phyloP scores from a whole-genome alignment of 2,797 vertebrate genomes.

The Thamnophis elegans region DNA sequence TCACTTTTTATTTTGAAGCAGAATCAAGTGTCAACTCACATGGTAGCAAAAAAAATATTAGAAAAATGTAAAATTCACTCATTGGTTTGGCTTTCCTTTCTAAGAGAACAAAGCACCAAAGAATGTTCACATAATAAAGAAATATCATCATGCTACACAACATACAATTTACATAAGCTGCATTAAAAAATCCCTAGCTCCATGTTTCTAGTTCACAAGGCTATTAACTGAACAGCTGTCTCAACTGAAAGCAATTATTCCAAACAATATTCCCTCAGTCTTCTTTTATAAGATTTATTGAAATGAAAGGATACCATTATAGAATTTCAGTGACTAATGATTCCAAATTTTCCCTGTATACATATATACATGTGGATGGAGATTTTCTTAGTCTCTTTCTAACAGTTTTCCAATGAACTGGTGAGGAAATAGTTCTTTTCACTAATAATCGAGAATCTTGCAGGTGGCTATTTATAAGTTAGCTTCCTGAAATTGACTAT shows the following conservation, averaged over 20 bases:
- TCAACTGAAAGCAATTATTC: neutral
- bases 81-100: neutral
- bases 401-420: neutral
- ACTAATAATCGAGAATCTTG: neutral
- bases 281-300: neutral
- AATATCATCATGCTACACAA: neutral
- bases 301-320: neutral
- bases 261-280: neutral
- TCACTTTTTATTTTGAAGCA: neutral
- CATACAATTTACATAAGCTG: neutral
- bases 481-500: neutral
- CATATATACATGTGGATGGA: neutral
- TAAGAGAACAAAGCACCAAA: neutral
- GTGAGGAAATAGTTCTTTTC: neutral
- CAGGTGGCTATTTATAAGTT: neutral
- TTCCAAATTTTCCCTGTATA: neutral
- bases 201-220: neutral
- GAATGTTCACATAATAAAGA: neutral
- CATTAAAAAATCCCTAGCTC: neutral
- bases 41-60: neutral
- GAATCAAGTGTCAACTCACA: neutral
- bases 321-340: neutral
- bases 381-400: neutral
- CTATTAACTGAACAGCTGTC: neutral
- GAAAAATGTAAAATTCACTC: neutral